Percentiles rank a stretch among this genome's conserved stretches.
These are phyloP conservation scores for Tribolium freemani DNA, from an alignment of 2,888 invertebrate genomes.

Conservation along the genomic window DNA sequence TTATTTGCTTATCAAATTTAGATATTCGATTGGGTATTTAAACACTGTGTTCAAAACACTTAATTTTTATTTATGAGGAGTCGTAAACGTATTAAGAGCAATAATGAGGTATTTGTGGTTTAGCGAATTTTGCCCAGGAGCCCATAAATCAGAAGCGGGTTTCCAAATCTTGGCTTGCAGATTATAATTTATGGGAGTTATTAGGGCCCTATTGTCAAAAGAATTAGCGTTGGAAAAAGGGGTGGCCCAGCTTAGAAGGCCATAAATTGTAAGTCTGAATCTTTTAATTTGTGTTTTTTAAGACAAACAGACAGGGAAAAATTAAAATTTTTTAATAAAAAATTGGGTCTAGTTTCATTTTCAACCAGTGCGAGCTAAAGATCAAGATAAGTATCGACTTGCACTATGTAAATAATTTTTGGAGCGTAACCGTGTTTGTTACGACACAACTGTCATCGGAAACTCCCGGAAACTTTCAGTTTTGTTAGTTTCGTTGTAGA, in stretches of 20 bases:
- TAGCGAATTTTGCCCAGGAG: not conserved
- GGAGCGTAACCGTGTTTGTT: constrained; percentile 34
- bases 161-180: not conserved
- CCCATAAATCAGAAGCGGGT: not conserved
- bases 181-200: not conserved
- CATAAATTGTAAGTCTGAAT: not conserved
- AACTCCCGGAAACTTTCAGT: constrained; percentile 23
- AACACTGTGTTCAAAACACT: not conserved
- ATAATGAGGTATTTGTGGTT: not conserved
- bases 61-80: not conserved
- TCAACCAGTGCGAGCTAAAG: constrained; percentile 1
- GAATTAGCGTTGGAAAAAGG: not conserved
- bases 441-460: constrained; percentile 26
- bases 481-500: not conserved
- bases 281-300: not conserved
- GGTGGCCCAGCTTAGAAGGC: not conserved
- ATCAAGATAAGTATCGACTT: constrained; percentile 17
- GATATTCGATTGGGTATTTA: too few species aligned
- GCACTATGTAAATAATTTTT: constrained; percentile 21
- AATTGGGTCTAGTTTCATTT: too few species aligned
- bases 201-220: not conserved
- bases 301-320: too few species aligned
- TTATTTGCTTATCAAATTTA: too few species aligned
- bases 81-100: not conserved
- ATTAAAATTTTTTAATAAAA: too few species aligned